phyloP scores from a whole-genome alignment of 1,140 invertebrate genomes.

The Liolophura sinensis region DNA sequence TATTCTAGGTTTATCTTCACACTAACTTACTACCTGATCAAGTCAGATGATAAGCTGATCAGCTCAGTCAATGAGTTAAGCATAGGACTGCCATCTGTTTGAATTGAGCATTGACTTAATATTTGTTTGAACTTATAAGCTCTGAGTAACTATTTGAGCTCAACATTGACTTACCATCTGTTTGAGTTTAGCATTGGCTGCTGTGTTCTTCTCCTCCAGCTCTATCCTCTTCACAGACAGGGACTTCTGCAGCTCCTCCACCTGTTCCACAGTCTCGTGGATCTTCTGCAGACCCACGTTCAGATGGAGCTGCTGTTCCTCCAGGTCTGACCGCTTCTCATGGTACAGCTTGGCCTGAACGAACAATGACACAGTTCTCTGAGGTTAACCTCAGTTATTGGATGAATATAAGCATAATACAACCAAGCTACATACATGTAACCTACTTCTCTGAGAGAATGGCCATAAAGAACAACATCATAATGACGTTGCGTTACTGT shows the following conservation, averaged over 20 bases:
- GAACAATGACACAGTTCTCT: not conserved
- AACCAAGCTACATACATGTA: not conserved
- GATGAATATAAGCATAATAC: not conserved
- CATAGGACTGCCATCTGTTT: no score
- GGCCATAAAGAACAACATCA: not conserved
- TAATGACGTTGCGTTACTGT: not conserved
- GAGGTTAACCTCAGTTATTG: not conserved
- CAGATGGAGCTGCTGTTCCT: constrained; percentile 98
- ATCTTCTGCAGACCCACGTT: constrained; percentile 99
- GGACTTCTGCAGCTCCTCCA: constrained; percentile 99
- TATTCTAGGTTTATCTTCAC: no score
- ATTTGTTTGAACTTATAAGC: no score
- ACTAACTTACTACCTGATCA: no score
- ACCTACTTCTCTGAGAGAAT: not conserved
- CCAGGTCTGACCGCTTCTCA: constrained; percentile 96
- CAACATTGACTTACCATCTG: constrained; percentile 77
- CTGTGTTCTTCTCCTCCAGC: constrained; percentile 97
- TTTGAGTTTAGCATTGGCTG: constrained; percentile 96
- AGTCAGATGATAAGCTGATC: no score
- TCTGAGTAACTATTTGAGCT: no score
- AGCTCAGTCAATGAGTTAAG: no score
- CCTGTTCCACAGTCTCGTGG: constrained; percentile 98
- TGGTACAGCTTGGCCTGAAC: constrained; percentile 84
- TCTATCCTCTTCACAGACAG: constrained; percentile 92
- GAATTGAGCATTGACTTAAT: no score